Conservation (phyloP, 2,888 invertebrate species). For the Harpalus rufipes region DNA sequence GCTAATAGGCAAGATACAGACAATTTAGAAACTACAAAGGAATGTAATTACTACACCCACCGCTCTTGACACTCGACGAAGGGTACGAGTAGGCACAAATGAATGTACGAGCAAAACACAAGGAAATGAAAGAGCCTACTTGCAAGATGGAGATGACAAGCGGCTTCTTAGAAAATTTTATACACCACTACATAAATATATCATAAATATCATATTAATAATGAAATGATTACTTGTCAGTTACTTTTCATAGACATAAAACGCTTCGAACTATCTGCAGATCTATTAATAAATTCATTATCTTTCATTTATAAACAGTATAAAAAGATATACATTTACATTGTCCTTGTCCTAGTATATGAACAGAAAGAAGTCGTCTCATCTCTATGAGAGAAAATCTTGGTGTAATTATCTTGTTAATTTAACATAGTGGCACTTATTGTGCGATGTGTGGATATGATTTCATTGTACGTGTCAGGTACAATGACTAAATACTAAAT, state of each 20-base stretch:
- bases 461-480: not conserved
- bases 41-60: conserved; percentile 50
- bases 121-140: not conserved
- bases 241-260: not conserved
- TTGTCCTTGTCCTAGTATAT: not conserved
- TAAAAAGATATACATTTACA: not conserved
- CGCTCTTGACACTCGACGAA: conserved; percentile 1
- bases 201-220: too few species aligned
- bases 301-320: conserved; percentile 11
- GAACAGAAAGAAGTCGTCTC: not conserved
- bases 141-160: not conserved
- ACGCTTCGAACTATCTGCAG: not conserved
- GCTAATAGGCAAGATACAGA: conserved; percentile 45
- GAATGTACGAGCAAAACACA: not conserved
- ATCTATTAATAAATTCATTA: conserved; percentile 3
- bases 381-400: not conserved
- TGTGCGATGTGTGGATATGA: not conserved
- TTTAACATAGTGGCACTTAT: not conserved
- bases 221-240: too few species aligned
- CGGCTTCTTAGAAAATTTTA: not conserved
- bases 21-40: conserved; percentile 48
- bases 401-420: not conserved
- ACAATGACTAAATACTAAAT: not conserved
- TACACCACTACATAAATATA: not conserved
- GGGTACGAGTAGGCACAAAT: conserved; percentile 5